Evolutionary conservation across 2,888 invertebrate species (phyloP), one percentile per base, ranked within the genome.

Genomic region (Plebejus anna): DNA sequence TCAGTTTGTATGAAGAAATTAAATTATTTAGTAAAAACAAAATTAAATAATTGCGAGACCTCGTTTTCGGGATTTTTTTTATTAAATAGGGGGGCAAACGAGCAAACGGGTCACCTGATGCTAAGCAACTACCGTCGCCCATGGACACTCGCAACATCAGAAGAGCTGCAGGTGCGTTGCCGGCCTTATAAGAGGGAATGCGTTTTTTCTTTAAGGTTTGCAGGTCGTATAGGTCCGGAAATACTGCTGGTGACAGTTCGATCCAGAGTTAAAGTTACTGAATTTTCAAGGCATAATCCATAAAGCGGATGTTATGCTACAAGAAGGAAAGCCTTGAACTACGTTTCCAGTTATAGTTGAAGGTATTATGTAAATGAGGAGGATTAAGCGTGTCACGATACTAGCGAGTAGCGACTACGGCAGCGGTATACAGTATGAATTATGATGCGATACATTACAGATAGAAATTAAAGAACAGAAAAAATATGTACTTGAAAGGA

Each of bases 301-400:
- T 55, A 76, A 55, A 55, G 13, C 4, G 16, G 13, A 76, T 72
- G 76, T 28, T 57, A 71, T 22, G 42, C 51, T 70, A 66, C 36
- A 76, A 70, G 59, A 72, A 72, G 61, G 11, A 47, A 57, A 72
- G 72, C 76, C 76, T 76, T 47, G 59, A 72, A 76, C 72, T 72
- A 32, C 16, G 72, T 28, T 61, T 71, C 28, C 28, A 72, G 71
- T 55, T 75, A 75, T 36, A 77, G 71, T 66, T 72, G 76, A 77
- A 72, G 81, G 82, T 82, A 83, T 84, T 86, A 88, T 88, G 86
- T 84, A 87, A 88, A 89, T 88, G 87, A 84, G 81, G 76, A 77
- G 85, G 85, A 88, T 89, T 87, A 87, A 84, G 83, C 85, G 85
- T 83, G 85, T 86, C 84, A 78, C 81, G 81, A 83, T 82, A 85